Base-by-base conservation (phyloP, 1,140 invertebrate genomes). In the Lamellibrachia luymesi region DNA sequence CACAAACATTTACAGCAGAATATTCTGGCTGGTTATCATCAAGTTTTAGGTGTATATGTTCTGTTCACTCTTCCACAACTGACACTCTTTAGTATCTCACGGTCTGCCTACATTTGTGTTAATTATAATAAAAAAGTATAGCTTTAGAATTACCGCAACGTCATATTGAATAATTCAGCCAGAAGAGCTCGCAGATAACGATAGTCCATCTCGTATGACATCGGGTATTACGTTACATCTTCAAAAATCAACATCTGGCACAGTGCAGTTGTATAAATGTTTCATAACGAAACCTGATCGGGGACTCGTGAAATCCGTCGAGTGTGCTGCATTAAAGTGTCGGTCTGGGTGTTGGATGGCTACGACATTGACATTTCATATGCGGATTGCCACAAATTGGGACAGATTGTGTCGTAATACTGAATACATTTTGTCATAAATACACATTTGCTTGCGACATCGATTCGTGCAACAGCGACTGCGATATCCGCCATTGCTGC, bases 361-460 rank as follows among this genome's bases (percentile, higher is more conserved):
- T 80, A 80, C 25, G 64, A 17, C 64, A 80, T 10, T 17, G 4
- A 22, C 13, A 80, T 80, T 10, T 22, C 25, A 38, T 38, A 38
- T 10, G 38, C 22, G 51, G 49, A n/a, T 64, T 27, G 38, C 7
- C 17, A 7, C 4, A 7, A 56, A 25, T 22, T n/a, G 51, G 52
- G 51, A 52, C 80, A 56, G n/a, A 92, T 92, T 89, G 25, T 25
- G 80, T 50, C 80, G 50, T 92, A 51, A 50, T 50, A 64, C n/a
- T 25, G 51, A 64, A 92, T 22, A 89, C 6, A 89, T 90, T 80
- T 25, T n/a, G 51, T 6, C 38, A 49, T 51, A 51, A 25, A 49
- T 22, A 4, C 52, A 49, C 52, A 49, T 56, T 52, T 10, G 17
- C 13, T 25, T 56, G 52, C 52, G 6, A 56, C 52, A 56, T 56